Percentiles rank a stretch among this genome's conserved stretches.
phyloP scores from a whole-genome alignment of 2,797 vertebrate species.

The Rousettus madagascariensis region DNA sequence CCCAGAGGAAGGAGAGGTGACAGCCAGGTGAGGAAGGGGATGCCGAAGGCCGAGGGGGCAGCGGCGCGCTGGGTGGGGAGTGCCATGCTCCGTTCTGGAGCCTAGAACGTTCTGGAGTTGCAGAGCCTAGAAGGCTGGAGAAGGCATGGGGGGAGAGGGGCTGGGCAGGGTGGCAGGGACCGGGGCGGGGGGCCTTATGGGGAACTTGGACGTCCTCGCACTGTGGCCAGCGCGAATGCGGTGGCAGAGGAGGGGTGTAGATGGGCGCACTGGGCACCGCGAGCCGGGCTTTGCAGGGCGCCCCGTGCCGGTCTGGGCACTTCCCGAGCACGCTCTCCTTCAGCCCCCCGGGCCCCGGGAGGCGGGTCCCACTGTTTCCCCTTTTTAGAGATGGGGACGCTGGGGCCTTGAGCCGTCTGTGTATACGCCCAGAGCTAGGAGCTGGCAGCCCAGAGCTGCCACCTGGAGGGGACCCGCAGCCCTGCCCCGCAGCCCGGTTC shows the following conservation, averaged over 20 bases:
- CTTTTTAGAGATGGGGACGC: rapidly evolving
- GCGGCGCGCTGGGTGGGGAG: neutral
- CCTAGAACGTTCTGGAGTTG: neutral
- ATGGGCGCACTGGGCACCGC: neutral
- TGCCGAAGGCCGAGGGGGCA: neutral
- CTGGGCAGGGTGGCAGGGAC: no score
- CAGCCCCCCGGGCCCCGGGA: neutral
- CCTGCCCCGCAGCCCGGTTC: neutral
- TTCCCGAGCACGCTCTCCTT: rapidly evolving
- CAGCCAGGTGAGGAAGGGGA: neutral
- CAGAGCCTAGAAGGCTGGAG: neutral
- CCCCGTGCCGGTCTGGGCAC: neutral
- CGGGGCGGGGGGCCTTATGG: neutral
- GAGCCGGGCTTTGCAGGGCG: rapidly evolving
- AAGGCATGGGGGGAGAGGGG: neutral
- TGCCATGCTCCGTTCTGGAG: neutral
- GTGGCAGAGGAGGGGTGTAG: rapidly evolving
- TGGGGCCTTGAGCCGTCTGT: neutral
- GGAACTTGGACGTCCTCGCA: neutral
- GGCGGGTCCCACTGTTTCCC: rapidly evolving
- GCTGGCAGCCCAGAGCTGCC: neutral
- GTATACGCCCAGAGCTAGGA: rapidly evolving
- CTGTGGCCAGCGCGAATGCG: rapidly evolving
- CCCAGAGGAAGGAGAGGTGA: neutral
- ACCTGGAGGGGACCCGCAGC: neutral